Evolutionary conservation across 1,140 invertebrate species (phyloP).

Genomic region (Acyrthosiphon pisum): DNA sequence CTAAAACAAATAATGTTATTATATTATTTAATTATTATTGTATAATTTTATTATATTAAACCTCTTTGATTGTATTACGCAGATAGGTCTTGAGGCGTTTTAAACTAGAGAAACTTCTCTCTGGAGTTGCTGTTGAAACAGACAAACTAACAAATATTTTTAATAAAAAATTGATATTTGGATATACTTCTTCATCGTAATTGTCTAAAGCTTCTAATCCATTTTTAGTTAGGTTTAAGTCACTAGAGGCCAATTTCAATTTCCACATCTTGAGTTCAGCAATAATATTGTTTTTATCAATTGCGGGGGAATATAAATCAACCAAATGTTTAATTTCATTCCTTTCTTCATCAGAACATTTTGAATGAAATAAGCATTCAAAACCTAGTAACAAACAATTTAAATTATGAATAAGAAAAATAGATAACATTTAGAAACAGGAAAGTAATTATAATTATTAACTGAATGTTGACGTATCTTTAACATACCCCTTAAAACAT

Average conservation of each 20-base stretch:
- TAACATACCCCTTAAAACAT: not conserved
- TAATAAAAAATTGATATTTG: too few species aligned
- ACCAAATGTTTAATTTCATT: not conserved
- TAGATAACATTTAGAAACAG: not conserved
- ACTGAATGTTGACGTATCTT: not conserved
- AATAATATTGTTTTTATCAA: not conserved
- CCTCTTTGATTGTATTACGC: too few species aligned
- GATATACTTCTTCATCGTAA: not conserved
- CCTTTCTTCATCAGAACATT: not conserved
- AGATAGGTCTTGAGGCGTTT: too few species aligned
- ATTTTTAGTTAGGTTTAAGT: not conserved
- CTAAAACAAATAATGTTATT: too few species aligned
- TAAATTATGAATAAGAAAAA: not conserved
- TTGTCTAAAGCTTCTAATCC: conserved; percentile 10
- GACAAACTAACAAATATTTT: too few species aligned
- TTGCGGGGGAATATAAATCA: not conserved
- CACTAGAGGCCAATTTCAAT: not conserved
- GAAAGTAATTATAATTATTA: conserved; percentile 7
- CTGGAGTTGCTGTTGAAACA: too few species aligned
- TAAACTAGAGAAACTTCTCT: too few species aligned
- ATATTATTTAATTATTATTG: too few species aligned
- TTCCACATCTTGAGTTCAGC: not conserved
- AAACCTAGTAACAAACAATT: not conserved
- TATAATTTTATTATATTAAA: too few species aligned
- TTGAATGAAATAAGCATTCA: conserved; percentile 7